Conservation (phyloP, 2,888 invertebrate genomes). For the Drosophila paramelanica region DNA sequence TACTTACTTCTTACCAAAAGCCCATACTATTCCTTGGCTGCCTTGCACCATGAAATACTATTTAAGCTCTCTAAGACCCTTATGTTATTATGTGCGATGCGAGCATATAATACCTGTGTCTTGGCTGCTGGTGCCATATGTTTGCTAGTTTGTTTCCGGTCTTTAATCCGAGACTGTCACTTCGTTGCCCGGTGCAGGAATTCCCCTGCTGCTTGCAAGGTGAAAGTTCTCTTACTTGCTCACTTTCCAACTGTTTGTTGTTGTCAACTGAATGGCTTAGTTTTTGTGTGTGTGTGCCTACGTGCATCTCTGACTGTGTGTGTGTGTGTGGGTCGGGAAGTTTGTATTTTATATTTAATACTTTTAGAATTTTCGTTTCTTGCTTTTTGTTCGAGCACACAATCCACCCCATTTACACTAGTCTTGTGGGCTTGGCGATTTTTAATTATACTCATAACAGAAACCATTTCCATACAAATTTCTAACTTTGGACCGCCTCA, state of each 20-base stretch:
- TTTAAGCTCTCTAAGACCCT: conserved; percentile 35
- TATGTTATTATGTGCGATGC: conserved; percentile 29
- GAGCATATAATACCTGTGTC: neutral
- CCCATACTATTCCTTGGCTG: neutral
- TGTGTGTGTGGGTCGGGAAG: conserved; percentile 11
- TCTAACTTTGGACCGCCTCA: conserved; percentile 25
- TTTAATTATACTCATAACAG: conserved; percentile 35
- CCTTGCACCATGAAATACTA: conserved; percentile 8
- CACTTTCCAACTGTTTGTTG: conserved; percentile 28
- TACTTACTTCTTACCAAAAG: neutral
- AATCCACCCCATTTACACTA: conserved; percentile 8
- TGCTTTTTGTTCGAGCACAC: conserved; percentile 24
- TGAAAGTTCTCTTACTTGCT: conserved; percentile 39
- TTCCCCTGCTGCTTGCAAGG: conserved; percentile 9
- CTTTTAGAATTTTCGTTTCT: conserved; percentile 31
- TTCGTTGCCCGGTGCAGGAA: conserved; percentile 2
- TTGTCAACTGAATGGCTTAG: conserved; percentile 23
- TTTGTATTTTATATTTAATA: conserved; percentile 46
- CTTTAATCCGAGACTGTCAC: conserved; percentile 25
- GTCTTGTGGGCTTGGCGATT: conserved; percentile 9
- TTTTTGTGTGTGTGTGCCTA: neutral
- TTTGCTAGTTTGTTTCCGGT: conserved; percentile 20
- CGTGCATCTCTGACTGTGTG: neutral
- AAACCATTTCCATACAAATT: conserved; percentile 20
- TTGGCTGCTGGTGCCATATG: conserved; percentile 8